These are phyloP conservation scores for Hirudinaria manillensis DNA, from an alignment of 2,888 invertebrate species.

Conservation along the genomic window DNA sequence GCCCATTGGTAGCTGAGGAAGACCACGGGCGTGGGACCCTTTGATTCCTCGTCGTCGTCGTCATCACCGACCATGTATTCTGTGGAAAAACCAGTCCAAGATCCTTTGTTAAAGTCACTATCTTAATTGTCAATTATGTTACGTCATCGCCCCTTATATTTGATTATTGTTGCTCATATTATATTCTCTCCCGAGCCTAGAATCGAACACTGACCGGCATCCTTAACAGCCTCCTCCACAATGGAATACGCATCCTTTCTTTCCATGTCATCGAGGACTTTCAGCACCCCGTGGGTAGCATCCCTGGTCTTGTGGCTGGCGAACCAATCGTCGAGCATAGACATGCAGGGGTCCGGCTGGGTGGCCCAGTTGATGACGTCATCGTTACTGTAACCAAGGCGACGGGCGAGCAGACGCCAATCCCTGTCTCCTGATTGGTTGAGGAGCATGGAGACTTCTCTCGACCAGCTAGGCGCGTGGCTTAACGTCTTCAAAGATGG, in stretches of 20 bases:
- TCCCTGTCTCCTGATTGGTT: slow-evolving; percentile 47
- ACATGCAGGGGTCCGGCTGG: slow-evolving; percentile 50
- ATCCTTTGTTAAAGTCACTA: not conserved
- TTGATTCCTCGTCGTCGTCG: slow-evolving; percentile 41
- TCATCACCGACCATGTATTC: slow-evolving; percentile 41
- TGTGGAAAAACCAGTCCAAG: too few relatives aligned
- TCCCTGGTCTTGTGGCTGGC: slow-evolving; percentile 49
- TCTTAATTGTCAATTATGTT: not conserved
- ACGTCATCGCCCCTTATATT: not conserved
- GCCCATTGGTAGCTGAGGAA: slow-evolving; percentile 52
- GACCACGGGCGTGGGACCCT: slow-evolving; percentile 38
- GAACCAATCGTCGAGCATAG: slow-evolving; percentile 51
- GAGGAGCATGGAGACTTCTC: slow-evolving; percentile 48
- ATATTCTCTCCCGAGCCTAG: too few relatives aligned
- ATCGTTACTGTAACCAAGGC: slow-evolving; percentile 48
- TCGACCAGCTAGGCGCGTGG: slow-evolving; percentile 50
- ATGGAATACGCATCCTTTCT: slow-evolving; percentile 47
- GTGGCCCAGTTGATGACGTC: slow-evolving; percentile 50
- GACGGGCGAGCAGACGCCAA: slow-evolving; percentile 48
- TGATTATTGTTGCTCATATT: not conserved
- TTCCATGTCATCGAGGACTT: slow-evolving; percentile 49
- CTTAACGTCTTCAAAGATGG: slow-evolving; percentile 45
- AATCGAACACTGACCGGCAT: slow-evolving; percentile 37
- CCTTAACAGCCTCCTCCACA: slow-evolving; percentile 49
- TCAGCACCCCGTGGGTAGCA: slow-evolving; percentile 45